A percentile compares a stretch with the other conserved stretches of the same genome.
These are phyloP conservation scores for Dinothrombium tinctorium DNA, from an alignment of 1,140 invertebrate species.

Conservation along the genomic window DNA sequence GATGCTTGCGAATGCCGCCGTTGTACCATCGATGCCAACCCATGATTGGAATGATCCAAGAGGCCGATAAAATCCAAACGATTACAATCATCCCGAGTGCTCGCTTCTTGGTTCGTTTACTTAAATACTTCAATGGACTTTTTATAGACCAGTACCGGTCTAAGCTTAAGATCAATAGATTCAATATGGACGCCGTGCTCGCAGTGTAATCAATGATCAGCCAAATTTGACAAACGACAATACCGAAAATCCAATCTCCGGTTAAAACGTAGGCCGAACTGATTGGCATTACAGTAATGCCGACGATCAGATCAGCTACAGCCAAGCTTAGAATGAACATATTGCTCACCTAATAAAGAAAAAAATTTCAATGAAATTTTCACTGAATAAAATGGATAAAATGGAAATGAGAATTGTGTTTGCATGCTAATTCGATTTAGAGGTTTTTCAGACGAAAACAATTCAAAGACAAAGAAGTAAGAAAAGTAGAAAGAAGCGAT, in stretches of 20 bases:
- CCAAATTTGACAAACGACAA: slow-evolving; percentile 28
- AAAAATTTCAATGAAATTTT: slow-evolving; percentile 2
- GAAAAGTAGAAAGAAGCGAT: no score
- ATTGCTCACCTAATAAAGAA: slow-evolving; percentile 30
- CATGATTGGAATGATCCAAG: slow-evolving; percentile 29
- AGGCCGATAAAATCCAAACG: slow-evolving; percentile 26
- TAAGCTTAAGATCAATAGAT: slow-evolving; percentile 28
- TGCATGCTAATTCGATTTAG: not conserved
- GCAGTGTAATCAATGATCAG: slow-evolving; percentile 34
- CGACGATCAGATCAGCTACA: slow-evolving; percentile 35
- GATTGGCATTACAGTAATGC: slow-evolving; percentile 36
- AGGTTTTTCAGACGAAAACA: not conserved
- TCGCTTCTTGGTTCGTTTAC: slow-evolving; percentile 30
- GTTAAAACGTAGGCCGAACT: slow-evolving; percentile 34
- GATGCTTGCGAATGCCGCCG: slow-evolving; percentile 12
- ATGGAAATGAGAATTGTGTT: not conserved
- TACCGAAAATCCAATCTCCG: slow-evolving; percentile 31
- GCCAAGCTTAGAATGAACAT: slow-evolving; percentile 39
- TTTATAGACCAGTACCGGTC: slow-evolving; percentile 32
- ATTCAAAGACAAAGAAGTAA: not conserved
- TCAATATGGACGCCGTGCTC: slow-evolving; percentile 36
- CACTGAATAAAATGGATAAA: not conserved
- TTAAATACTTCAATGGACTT: slow-evolving; percentile 32
- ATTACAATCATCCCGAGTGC: slow-evolving; percentile 29
- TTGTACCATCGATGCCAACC: slow-evolving; percentile 23